Evolutionary conservation across 2,797 vertebrate genomes (phyloP), one percentile per base, ranked within the genome.

Genomic region (Schizothorax lantsangensis): DNA sequence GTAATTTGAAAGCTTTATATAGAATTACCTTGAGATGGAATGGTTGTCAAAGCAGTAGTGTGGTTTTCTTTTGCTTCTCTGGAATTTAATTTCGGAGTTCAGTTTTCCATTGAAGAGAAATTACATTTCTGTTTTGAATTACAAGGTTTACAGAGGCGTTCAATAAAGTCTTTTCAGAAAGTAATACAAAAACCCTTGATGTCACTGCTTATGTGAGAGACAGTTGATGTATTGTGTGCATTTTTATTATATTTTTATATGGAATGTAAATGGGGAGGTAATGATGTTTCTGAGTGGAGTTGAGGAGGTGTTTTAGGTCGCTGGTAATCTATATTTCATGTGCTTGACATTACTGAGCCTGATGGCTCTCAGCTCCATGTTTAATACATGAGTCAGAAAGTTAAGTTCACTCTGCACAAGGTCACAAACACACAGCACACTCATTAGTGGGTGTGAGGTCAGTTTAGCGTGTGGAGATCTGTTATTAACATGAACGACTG

Each of bases 311-410:
- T 64, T 71, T 54, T 33, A 26, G 40, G 52, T 83, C 5, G 0
- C 26, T 54, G 78, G 14, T 68, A 12, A 79, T 88, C 47, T 77
- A 88, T 86, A 84, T 89, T 89, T 88, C 33, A 90, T 89, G 84
- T 84, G 59, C 74, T 86, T 74, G 86, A 85, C 77, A 81, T 87
- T 86, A 84, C 62, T 85, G 83, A 87, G 80, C 87, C 69, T 85
- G 83, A 74, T 86, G 79, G 75, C 71, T 73, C 45, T 87, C 66
- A 68, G 71, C 19, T 78, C 36, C 26, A 87, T 89, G 80, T 81
- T 88, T 89, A 81, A 90, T 82, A 82, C 83, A 88, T 77, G 72
- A 88, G 86, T 81, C 77, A 21, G 74, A 74, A 86, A 86, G 40
- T 80, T 84, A 33, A 43, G 54, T 73, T 71, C n/a, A 19, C 45